phyloP scores from a whole-genome alignment of 2,888 invertebrate genomes.

The Hypsopygia costalis region DNA sequence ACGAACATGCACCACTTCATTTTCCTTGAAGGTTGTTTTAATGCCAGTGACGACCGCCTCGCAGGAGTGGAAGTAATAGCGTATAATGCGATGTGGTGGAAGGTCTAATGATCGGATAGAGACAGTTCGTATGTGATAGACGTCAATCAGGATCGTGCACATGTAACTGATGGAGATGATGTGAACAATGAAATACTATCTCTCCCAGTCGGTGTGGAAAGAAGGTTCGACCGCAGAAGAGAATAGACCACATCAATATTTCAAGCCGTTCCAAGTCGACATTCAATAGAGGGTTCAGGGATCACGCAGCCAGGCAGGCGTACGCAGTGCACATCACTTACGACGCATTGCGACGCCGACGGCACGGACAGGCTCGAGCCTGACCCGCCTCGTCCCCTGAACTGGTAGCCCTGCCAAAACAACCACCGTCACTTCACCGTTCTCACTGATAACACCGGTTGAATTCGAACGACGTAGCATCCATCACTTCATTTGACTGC shows the following conservation, averaged over 20 bases:
- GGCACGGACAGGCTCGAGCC: slow-evolving; percentile 93
- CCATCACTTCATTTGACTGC: background rate
- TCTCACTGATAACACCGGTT: slow-evolving; percentile 16
- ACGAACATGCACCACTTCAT: slow-evolving; percentile 58
- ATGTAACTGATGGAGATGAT: slow-evolving; percentile 52
- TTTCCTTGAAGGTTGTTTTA: slow-evolving; percentile 38
- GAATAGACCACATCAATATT: slow-evolving; percentile 58
- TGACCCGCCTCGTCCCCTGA: slow-evolving; percentile 84
- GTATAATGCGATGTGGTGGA: slow-evolving; percentile 49
- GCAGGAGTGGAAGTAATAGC: slow-evolving; percentile 47
- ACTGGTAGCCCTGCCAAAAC: slow-evolving; percentile 82
- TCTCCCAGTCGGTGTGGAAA: slow-evolving; percentile 64
- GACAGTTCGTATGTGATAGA: slow-evolving; percentile 43
- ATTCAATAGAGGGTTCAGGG: slow-evolving; percentile 55
- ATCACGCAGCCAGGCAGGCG: slow-evolving; percentile 51
- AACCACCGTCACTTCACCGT: slow-evolving; percentile 53
- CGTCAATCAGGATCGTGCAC: slow-evolving; percentile 64
- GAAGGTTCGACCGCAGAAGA: slow-evolving; percentile 59
- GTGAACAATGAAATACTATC: slow-evolving; percentile 55
- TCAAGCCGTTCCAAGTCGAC: slow-evolving; percentile 60
- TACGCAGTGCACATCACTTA: slow-evolving; percentile 76
- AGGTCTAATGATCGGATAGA: slow-evolving; percentile 51
- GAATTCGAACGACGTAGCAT: slow-evolving; percentile 18
- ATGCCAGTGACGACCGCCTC: slow-evolving; percentile 32
- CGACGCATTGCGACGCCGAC: slow-evolving; percentile 85